Percentiles rank a stretch among this genome's conserved stretches.
These are phyloP conservation scores for Petrosia ficiformis DNA, from an alignment of 37 sponge, comb jelly and placozoan species.

Conservation along the genomic window DNA sequence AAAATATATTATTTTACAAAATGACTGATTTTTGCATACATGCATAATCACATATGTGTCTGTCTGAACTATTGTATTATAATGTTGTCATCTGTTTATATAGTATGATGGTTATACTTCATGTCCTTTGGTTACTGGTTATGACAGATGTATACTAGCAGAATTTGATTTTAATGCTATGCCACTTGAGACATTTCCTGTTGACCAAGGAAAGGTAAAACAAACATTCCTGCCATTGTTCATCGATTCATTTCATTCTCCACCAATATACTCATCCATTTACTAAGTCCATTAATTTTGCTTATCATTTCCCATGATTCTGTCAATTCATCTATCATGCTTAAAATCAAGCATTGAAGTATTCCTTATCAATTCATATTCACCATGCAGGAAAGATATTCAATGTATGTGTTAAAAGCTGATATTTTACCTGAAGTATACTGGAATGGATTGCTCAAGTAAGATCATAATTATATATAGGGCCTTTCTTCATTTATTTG, in stretches of 20 bases:
- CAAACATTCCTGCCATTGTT: too few relatives aligned
- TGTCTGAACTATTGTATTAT: too few relatives aligned
- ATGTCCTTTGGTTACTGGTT: constrained; percentile 81
- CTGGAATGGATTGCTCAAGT: constrained; percentile 80
- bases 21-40: background rate
- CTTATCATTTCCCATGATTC: background rate
- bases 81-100: background rate
- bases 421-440: constrained; percentile 80
- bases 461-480: background rate
- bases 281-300: background rate
- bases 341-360: background rate
- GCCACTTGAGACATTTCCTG: constrained; percentile 88
- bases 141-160: constrained; percentile 80
- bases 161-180: constrained; percentile 86
- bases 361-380: background rate
- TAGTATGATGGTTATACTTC: constrained; percentile 93
- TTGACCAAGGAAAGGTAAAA: constrained; percentile 85
- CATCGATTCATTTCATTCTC: background rate
- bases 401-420: constrained; percentile 73
- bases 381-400: constrained; percentile 38
- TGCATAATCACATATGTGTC: too few relatives aligned
- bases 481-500: background rate
- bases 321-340: background rate
- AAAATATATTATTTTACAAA: background rate
- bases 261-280: background rate